Evolutionary conservation across 2,888 invertebrate genomes (phyloP).

Genomic region (Agrypnus murinus): DNA sequence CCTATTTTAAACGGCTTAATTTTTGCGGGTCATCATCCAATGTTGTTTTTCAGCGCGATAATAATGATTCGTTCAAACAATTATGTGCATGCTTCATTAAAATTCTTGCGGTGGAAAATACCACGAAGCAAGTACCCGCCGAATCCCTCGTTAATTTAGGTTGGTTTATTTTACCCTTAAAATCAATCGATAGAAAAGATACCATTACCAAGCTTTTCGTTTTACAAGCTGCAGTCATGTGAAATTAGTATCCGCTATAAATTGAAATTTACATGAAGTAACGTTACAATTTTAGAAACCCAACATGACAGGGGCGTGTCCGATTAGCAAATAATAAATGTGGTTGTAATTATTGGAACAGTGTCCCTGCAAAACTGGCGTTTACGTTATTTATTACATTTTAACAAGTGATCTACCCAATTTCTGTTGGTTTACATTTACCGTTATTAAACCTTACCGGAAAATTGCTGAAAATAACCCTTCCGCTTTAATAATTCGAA

Average conservation of each 20-base stretch:
- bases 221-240: not conserved
- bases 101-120: constrained; percentile 10
- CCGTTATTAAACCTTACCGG: not conserved
- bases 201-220: too few relatives aligned
- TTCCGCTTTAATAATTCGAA: too few relatives aligned
- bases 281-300: constrained; percentile 33
- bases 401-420: constrained; percentile 23
- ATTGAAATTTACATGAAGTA: constrained; percentile 29
- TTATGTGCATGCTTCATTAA: constrained; percentile 20
- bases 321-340: constrained; percentile 40
- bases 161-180: not conserved
- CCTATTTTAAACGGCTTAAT: constrained; percentile 17
- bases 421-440: constrained; percentile 24
- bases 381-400: constrained; percentile 36
- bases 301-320: constrained; percentile 39
- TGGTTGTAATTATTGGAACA: constrained; percentile 35
- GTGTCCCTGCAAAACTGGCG: constrained; percentile 32
- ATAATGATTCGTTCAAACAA: constrained; percentile 23
- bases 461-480: constrained; percentile 7
- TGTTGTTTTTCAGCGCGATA: constrained; percentile 14
- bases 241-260: constrained; percentile 8
- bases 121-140: too few relatives aligned
- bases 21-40: constrained; percentile 5
- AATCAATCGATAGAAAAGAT: constrained; percentile 1
- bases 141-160: not conserved